A percentile compares a stretch with the other conserved stretches of the same genome.
phyloP scores from a whole-genome alignment of 2,113 vertebrate genomes.

The Antechinus stuartii region DNA sequence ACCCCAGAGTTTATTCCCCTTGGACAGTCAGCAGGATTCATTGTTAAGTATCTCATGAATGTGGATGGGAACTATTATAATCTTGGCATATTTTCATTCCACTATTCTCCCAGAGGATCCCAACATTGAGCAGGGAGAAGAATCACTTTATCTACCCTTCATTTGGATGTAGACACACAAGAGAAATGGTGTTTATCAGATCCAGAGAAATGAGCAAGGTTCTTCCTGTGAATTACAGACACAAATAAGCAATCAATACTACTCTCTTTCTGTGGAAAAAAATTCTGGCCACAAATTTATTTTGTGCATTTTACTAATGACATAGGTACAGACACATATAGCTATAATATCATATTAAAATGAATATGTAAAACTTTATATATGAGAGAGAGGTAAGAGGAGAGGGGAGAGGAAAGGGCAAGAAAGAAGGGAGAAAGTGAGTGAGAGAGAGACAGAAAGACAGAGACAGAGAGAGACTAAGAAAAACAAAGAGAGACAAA shows the following conservation, averaged over 20 bases:
- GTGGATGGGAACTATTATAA: not conserved
- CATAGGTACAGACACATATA: not conserved
- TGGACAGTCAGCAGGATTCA: not conserved
- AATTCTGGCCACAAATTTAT: not conserved
- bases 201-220: not conserved
- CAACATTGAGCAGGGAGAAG: not conserved
- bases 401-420: no score
- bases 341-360: not conserved
- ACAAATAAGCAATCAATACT: not conserved
- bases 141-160: not conserved
- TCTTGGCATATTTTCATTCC: not conserved
- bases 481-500: no score
- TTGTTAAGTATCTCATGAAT: not conserved
- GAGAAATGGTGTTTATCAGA: not conserved
- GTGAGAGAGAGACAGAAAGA: no score
- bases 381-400: no score
- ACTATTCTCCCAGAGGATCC: not conserved
- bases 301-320: not conserved
- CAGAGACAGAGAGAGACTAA: no score
- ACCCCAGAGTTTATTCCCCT: not conserved
- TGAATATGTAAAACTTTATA: not conserved
- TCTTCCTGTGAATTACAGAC: not conserved
- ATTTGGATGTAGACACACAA: not conserved
- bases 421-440: no score
- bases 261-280: not conserved